Evolutionary conservation across 2,113 vertebrate species (phyloP).

Genomic region (Micronycteris hirsuta): DNA sequence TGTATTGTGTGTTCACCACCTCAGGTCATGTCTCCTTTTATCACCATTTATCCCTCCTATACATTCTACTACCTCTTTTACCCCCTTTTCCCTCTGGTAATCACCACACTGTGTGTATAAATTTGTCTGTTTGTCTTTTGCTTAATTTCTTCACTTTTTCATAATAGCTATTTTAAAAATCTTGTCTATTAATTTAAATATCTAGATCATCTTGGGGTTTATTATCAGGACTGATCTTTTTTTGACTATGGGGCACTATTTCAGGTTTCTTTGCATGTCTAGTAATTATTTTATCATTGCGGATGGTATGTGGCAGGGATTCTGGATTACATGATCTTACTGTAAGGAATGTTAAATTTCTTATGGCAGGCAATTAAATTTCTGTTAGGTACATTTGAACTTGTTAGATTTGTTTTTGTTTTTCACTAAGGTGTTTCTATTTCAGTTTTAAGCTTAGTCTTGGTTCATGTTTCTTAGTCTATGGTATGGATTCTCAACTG

Average conservation of each 20-base stretch:
- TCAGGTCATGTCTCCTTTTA: too few species aligned
- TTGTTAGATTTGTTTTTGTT: background rate
- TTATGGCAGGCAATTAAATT: background rate
- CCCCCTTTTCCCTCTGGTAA: too few species aligned
- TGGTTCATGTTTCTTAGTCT: background rate
- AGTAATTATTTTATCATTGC: background rate
- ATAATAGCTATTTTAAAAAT: background rate
- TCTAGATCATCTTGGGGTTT: background rate
- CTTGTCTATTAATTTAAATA: background rate
- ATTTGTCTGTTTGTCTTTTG: too few species aligned
- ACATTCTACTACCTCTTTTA: too few species aligned
- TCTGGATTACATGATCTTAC: background rate
- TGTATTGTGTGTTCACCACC: too few species aligned
- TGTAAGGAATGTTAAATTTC: background rate
- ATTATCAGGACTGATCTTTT: background rate
- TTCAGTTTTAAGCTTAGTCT: background rate
- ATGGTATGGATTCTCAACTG: background rate
- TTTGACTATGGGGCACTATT: background rate
- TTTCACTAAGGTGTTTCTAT: background rate
- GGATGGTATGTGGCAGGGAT: background rate
- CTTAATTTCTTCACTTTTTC: too few species aligned
- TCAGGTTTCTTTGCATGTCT: background rate
- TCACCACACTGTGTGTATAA: too few species aligned
- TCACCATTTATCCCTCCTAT: too few species aligned
- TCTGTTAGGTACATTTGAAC: background rate